Base-by-base conservation (phyloP, 1,140 invertebrate species). In the Tetragnatha versicolor region DNA sequence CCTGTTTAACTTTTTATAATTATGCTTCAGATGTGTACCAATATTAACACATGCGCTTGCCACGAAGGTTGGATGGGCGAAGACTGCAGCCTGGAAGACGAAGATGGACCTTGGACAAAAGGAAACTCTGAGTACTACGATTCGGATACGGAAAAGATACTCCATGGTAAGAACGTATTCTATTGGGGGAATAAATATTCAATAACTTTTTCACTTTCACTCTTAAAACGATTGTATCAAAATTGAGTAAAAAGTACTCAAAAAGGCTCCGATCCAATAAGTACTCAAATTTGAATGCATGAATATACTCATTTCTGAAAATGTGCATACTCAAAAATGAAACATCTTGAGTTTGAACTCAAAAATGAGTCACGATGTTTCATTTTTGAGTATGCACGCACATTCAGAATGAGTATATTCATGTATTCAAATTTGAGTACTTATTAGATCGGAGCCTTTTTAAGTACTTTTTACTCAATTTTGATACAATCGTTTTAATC, bases 21-120 rank as follows among this genome's bases (percentile, higher is more conserved):
- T 61, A 10, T 2, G n/a, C 35, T 61, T 7, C 7, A 75, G 72
- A 29, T 60, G 5, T 75, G 72, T 25, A 75, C 72, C 1, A 77
- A 77, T 14, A 51, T 65, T 20, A 77, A 77, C 17, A 39, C 75
- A 0, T 77, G 73, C 17, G n/a, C 12, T 5, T 66, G 75, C 29
- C 45, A 77, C 33, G 75, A 77, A 31, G 73, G 73, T 0, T 66
- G 75, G 75, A 66, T 29, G 31, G 75, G 75, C 5, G 12, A 12
- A 1, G 61, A 77, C n/a, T 77, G 75, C 37, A 58, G 49, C 27
- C 20, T 29, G 2, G 20, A 20, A 7, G 75, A 77, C 9, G 63
- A 66, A 33, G 60, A 55, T 3, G 39, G 17, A 35, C 9, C 25
- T 14, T 20, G 42, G n/a, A 29, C 25, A n/a, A 63, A 63, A 17